Evolutionary conservation across 2,797 vertebrate species (phyloP), one percentile per base, ranked within the genome.

Genomic region (Coranthus polyacanthus): DNA sequence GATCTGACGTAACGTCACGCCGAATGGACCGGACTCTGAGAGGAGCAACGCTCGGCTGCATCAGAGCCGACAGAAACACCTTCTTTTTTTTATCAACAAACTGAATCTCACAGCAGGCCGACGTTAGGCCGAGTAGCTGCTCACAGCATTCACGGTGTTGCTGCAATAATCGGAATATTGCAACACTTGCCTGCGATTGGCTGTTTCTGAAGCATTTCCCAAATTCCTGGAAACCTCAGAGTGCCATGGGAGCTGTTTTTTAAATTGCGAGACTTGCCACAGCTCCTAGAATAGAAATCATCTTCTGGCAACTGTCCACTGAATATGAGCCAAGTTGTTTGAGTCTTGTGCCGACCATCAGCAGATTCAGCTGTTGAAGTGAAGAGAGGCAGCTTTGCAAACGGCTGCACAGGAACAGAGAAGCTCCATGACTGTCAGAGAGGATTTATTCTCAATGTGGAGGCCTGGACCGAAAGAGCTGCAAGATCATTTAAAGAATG

Each of bases 401-500:
- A 54, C 13, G 18, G 37, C 26, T 21, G 12, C 9, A 36, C 17
- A 15, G 29, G 55, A n/a, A n/a, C n/a, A n/a, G n/a, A n/a, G n/a
- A n/a, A n/a, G n/a, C n/a, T n/a, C n/a, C n/a, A n/a, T n/a, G n/a
- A n/a, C 9, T 41, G 15, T 56, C 62, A 54, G 16, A 21, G 58
- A 46, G 42, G 29, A 29, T 53, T 21, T 38, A 11, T 50, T 49
- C 21, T 57, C 20, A 24, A 5, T 50, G n/a, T n/a, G n/a, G n/a
- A n/a, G n/a, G n/a, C n/a, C 52, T 3, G 1, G 16, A 54, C 62
- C 41, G 60, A 52, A 44, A 56, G 43, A 24, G 18, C 0, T 39
- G 60, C 54, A 44, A 56, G 43, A 24, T 18, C 0, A 58, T 61
- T 51, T 21, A 56, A 68, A 63, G 82, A 87, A 86, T 86, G 79